Percentiles rank a stretch among this genome's conserved stretches.
These are phyloP conservation scores for Miltochrista miniata DNA, from an alignment of 2,888 invertebrate genomes.

Conservation along the genomic window DNA sequence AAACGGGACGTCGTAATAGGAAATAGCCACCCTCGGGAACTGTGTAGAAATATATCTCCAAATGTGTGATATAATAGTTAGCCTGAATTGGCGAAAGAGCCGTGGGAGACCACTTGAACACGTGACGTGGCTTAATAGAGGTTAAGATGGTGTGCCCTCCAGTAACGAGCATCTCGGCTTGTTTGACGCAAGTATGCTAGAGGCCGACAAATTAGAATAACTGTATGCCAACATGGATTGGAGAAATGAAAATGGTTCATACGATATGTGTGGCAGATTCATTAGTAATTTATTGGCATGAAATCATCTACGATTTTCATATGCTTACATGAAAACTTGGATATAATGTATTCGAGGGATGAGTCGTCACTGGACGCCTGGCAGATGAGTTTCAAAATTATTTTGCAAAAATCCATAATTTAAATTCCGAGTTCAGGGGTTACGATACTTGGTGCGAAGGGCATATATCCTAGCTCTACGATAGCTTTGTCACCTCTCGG, in stretches of 20 bases:
- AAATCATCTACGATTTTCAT: no score
- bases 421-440: no score
- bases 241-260: slow-evolving; percentile 23
- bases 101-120: slow-evolving; percentile 71
- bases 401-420: no score
- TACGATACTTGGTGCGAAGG: no score
- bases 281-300: no score
- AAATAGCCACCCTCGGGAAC: slow-evolving; percentile 52
- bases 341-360: no score
- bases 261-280: neutral
- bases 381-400: no score
- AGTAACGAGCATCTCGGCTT: slow-evolving; percentile 66
- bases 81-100: slow-evolving; percentile 66
- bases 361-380: no score
- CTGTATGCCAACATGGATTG: slow-evolving; percentile 26
- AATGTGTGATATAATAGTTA: slow-evolving; percentile 53
- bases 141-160: slow-evolving; percentile 77
- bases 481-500: no score
- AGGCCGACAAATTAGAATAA: slow-evolving; percentile 60
- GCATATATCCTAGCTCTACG: no score
- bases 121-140: slow-evolving; percentile 73
- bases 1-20: slow-evolving; percentile 31
- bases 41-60: slow-evolving; percentile 41
- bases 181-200: slow-evolving; percentile 60
- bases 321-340: no score